Conservation (phyloP, 2,888 invertebrate genomes). For the Dinocampus coccinellae region DNA sequence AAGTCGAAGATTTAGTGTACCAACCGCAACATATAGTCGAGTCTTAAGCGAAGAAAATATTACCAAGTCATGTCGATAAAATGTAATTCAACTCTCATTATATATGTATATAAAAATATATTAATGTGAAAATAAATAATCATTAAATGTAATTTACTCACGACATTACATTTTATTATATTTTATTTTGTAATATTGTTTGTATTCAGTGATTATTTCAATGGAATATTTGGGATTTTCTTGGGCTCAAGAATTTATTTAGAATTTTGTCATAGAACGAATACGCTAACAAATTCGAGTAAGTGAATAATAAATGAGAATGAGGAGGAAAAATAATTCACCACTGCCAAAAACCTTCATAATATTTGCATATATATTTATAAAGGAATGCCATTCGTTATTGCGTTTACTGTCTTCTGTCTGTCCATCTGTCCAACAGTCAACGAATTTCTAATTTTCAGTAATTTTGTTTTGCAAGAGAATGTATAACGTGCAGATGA, state of each 20-base stretch:
- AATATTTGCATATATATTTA: slow-evolving; percentile 7
- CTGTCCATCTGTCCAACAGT: background rate
- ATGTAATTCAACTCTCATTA: background rate
- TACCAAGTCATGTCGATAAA: background rate
- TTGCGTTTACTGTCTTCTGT: background rate
- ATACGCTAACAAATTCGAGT: background rate
- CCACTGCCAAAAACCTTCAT: background rate
- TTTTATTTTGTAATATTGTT: background rate
- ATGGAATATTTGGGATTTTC: background rate
- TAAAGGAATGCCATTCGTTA: background rate
- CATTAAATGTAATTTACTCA: background rate
- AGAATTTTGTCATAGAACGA: background rate
- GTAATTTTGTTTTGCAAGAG: background rate
- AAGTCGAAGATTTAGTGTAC: background rate
- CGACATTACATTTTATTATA: background rate
- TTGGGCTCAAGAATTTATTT: background rate
- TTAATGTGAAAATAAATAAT: background rate
- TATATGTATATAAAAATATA: background rate
- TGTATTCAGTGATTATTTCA: background rate
- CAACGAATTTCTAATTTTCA: background rate
- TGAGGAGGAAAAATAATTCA: background rate
- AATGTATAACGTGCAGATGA: background rate
- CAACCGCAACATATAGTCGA: background rate
- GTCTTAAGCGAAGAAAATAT: background rate
- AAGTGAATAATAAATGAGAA: background rate